Conservation (phyloP, 2,113 vertebrate species). For the Ginglymostoma cirratum region DNA sequence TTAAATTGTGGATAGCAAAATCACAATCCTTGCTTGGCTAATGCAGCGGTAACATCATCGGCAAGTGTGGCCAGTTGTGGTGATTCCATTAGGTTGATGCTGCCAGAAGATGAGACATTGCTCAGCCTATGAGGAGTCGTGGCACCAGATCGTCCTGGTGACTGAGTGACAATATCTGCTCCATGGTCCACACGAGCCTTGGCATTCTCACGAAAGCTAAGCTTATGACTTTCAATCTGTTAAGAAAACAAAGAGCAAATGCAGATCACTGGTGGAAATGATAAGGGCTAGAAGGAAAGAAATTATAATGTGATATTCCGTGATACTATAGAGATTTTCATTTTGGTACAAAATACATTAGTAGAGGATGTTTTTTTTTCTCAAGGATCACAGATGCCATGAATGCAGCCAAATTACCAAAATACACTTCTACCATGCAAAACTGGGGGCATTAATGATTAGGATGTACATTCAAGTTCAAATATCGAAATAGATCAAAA, state of each 20-base stretch:
- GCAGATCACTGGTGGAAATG: not conserved
- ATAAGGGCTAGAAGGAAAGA: not conserved
- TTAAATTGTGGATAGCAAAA: conserved; percentile 47
- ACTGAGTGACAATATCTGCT: conserved; percentile 82
- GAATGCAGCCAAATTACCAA: not conserved
- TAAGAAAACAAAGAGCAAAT: conserved; percentile 40
- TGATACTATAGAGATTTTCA: not conserved
- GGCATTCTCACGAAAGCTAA: conserved; percentile 79
- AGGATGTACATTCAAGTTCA: not conserved
- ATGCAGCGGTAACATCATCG: conserved; percentile 91
- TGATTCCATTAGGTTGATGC: conserved; percentile 90
- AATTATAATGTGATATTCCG: not conserved
- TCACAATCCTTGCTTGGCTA: conserved; percentile 98
- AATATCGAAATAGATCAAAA: not conserved
- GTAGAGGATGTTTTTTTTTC: not conserved
- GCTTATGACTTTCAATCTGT: conserved; percentile 93
- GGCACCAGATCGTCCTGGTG: conserved; percentile 73
- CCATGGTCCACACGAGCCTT: conserved; percentile 90
- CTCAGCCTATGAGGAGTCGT: conserved; percentile 80
- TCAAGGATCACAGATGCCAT: not conserved
- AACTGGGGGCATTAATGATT: not conserved
- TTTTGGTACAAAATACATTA: not conserved
- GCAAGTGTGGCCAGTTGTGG: conserved; percentile 91
- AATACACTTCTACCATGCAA: not conserved
- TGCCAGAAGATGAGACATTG: conserved; percentile 91